Conservation (phyloP, 2,888 invertebrate species). For the Helicoverpa assulta region DNA sequence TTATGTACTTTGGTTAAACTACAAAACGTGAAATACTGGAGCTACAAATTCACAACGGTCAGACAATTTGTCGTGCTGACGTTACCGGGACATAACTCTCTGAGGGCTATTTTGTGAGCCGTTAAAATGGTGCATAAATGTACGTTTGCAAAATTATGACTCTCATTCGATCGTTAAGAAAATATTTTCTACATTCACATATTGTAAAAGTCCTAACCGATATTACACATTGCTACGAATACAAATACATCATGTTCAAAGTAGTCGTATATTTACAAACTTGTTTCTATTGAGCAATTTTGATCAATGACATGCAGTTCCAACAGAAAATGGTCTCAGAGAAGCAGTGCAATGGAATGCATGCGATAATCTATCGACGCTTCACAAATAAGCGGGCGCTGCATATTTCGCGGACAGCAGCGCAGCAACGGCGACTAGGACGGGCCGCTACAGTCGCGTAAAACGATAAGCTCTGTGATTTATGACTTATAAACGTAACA, state of each 20-base stretch:
- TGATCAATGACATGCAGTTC: slow-evolving; percentile 36
- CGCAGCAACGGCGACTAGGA: slow-evolving; percentile 60
- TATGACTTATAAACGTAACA: slow-evolving; percentile 85
- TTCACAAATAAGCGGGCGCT: slow-evolving; percentile 74
- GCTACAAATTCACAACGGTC: slow-evolving; percentile 78
- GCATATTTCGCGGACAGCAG: slow-evolving; percentile 78
- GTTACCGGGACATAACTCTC: slow-evolving; percentile 77
- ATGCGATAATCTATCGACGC: slow-evolving; percentile 60
- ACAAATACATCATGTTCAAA: not conserved
- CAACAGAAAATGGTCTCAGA: slow-evolving; percentile 31
- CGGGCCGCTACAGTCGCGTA: slow-evolving; percentile 69
- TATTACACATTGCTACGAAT: not conserved
- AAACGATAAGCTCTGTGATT: slow-evolving; percentile 86
- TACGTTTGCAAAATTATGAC: slow-evolving; percentile 60
- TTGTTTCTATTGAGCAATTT: slow-evolving; percentile 22
- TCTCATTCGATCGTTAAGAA: slow-evolving; percentile 46
- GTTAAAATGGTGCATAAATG: slow-evolving; percentile 74
- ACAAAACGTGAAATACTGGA: slow-evolving; percentile 70
- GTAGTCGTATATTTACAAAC: slow-evolving; percentile 12
- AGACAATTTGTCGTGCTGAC: slow-evolving; percentile 82
- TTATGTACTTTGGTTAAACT: slow-evolving; percentile 43
- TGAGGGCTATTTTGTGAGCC: slow-evolving; percentile 76
- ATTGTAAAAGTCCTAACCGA: slow-evolving; percentile 25
- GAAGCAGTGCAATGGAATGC: slow-evolving; percentile 60
- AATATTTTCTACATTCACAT: slow-evolving; percentile 36